Evolutionary conservation across 2,113 vertebrate species (phyloP).

Genomic region (Sander lucioperca): DNA sequence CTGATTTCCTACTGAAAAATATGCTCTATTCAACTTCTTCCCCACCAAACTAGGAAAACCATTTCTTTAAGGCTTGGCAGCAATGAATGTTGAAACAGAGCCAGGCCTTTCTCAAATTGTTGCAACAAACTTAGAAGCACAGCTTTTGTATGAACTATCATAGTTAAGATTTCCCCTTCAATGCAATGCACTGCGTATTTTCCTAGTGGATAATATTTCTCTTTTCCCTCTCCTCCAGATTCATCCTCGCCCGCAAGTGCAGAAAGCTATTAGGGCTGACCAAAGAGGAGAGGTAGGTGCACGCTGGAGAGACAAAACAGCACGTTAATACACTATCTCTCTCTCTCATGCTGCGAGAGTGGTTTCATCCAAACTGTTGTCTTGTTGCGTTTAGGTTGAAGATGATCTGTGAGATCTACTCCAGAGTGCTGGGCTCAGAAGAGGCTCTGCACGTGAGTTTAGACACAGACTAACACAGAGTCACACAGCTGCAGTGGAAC

Average conservation of each 20-base stretch:
- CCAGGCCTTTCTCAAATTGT: too few species aligned
- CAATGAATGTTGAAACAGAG: too few species aligned
- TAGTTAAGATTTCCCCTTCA: neutral
- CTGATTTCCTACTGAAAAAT: too few species aligned
- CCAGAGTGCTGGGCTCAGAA: slow-evolving; percentile 89
- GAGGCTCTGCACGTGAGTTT: slow-evolving; percentile 93
- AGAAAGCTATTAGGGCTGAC: slow-evolving; percentile 88
- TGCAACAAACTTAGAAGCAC: too few species aligned
- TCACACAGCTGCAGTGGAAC: too few species aligned
- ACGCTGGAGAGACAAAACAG: too few species aligned
- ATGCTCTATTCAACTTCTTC: too few species aligned
- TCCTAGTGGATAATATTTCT: neutral
- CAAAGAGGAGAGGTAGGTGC: slow-evolving; percentile 92
- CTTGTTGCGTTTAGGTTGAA: slow-evolving; percentile 83
- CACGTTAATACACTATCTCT: neutral
- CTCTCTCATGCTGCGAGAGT: rapidly evolving
- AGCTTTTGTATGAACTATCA: neutral
- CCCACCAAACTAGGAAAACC: too few species aligned
- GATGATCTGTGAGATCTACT: slow-evolving; percentile 94
- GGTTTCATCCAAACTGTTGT: slow-evolving; percentile 9
- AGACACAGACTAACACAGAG: neutral
- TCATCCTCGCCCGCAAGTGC: slow-evolving; percentile 93
- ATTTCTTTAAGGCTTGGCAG: too few species aligned
- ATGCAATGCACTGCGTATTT: too few species aligned
- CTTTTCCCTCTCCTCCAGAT: slow-evolving; percentile 82